Evolutionary conservation across 2,797 vertebrate species (phyloP), one percentile per base, ranked within the genome.

Genomic region (Gallinago solitaria): DNA sequence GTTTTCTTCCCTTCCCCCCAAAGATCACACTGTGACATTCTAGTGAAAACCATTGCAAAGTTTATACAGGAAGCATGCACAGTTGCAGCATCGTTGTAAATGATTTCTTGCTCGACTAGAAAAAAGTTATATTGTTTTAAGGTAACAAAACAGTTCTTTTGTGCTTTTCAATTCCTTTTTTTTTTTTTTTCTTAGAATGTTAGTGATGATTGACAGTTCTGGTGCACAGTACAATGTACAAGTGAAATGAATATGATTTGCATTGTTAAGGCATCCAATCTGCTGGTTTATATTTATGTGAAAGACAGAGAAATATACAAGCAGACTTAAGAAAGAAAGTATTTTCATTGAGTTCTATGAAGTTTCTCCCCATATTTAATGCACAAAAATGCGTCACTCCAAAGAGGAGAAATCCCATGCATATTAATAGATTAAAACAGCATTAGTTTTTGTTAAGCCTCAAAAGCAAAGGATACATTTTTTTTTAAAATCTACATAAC

Each of bases 181-280:
- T 96, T 79, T 79, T 81, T 97, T 98, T 98, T 98, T 98, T 98
- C 98, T 98, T 98, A 98, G 97, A 98, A 99, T 99, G 98, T 98
- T 98, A 98, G 98, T 99, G 98, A 99, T 98, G 98, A 98, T 97
- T 98, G 98, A 98, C 98, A 98, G 98, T 98, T 99, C 98, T 98
- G 98, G 98, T 98, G 98, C 98, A 98, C 98, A 98, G 98, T 99
- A 99, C 98, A 98, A 99, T 99, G 98, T 99, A 99, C 99, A 99
- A 97, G 98, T 99, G 99, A 98, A 99, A 99, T 99, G 98, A 98
- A 98, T 98, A 99, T 99, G 99, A 98, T 98, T 99, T 99, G 99
- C 99, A 99, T 99, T 99, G 99, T 99, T 99, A 99, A 99, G 99
- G 99, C 99, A 99, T 99, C 99, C 99, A 99, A 99, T 99, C 99